phyloP scores from a whole-genome alignment of 2,113 vertebrate genomes.

The Hyperopisus bebe region DNA sequence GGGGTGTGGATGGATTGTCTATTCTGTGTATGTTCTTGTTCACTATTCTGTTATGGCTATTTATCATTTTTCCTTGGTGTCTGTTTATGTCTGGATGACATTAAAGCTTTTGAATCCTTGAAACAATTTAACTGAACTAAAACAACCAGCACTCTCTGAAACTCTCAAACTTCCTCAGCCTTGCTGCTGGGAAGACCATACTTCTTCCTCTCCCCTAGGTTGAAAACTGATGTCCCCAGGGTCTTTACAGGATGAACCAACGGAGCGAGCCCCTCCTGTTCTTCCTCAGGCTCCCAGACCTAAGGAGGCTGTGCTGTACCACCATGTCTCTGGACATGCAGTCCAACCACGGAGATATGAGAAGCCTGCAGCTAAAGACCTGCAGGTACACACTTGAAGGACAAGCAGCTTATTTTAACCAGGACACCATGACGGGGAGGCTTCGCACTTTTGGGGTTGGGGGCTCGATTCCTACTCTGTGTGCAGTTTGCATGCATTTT shows the following conservation, averaged over 20 bases:
- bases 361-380: slow-evolving; percentile 66
- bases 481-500: not conserved
- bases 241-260: slow-evolving; percentile 43
- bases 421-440: not conserved
- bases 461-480: not conserved
- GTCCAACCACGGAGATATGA: slow-evolving; percentile 45
- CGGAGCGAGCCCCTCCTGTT: slow-evolving; percentile 56
- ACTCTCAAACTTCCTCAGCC: not conserved
- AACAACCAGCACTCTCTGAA: not conserved
- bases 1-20: not conserved
- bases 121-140: not conserved
- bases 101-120: not conserved
- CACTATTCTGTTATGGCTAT: not conserved
- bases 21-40: not conserved
- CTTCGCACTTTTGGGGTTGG: not conserved
- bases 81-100: not conserved
- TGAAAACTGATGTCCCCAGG: not conserved
- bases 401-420: not conserved
- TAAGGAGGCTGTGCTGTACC: slow-evolving; percentile 60
- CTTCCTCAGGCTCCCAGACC: slow-evolving; percentile 66
- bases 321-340: slow-evolving; percentile 50
- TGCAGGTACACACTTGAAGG: slow-evolving; percentile 67
- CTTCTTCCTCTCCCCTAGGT: not conserved
- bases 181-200: not conserved
- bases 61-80: not conserved